Evolutionary conservation across 2,888 invertebrate genomes (phyloP).

Genomic region (Drosophila pseudotalamancana): DNA sequence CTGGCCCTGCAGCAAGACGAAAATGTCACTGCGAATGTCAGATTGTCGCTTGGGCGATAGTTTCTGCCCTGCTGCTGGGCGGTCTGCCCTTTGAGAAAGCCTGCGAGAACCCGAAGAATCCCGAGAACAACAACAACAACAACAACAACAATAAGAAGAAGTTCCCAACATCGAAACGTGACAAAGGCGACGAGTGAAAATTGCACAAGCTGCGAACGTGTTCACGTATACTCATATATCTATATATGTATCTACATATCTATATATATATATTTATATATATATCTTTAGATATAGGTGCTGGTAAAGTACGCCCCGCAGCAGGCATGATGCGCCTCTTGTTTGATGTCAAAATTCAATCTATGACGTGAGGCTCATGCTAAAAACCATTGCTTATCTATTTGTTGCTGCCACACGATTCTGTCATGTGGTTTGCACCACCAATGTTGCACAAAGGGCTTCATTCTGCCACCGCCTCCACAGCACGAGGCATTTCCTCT

Average conservation of each 20-base stretch:
- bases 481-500: conserved; percentile 9
- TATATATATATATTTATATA: neutral
- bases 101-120: conserved; percentile 19
- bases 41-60: conserved; percentile 34
- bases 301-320: conserved; percentile 1
- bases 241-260: neutral
- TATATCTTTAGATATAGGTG: neutral
- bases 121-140: conserved; percentile 51
- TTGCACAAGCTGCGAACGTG: conserved; percentile 66
- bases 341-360: conserved; percentile 69
- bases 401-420: conserved; percentile 38
- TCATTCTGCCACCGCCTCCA: conserved; percentile 2
- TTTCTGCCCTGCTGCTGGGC: conserved; percentile 23
- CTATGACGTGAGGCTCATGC: conserved; percentile 74
- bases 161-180: conserved; percentile 50
- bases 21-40: conserved; percentile 78
- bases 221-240: conserved; percentile 20
- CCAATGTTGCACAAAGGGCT: conserved; percentile 21
- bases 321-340: conserved; percentile 22
- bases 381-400: conserved; percentile 66
- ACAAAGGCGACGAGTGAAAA: conserved; percentile 65
- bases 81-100: conserved; percentile 65
- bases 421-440: conserved; percentile 19
- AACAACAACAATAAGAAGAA: no score
- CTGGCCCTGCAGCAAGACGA: conserved; percentile 20